Percentiles rank a stretch among this genome's conserved stretches.
phyloP scores from a whole-genome alignment of 1,140 invertebrate genomes.

The Druon quercuslanigerum region DNA sequence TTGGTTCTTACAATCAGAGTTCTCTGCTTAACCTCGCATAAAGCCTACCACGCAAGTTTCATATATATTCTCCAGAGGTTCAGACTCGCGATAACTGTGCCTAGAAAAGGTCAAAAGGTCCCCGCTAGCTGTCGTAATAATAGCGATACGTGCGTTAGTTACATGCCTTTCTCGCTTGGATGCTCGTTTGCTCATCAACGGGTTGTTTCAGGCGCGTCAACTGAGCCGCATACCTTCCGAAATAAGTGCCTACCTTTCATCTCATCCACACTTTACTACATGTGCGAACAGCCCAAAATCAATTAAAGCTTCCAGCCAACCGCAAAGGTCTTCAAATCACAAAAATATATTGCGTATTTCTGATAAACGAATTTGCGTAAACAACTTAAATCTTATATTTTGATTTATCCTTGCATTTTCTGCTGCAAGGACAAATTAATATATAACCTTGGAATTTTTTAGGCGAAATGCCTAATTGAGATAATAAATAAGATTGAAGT shows the following conservation, averaged over 20 bases:
- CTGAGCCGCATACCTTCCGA: not conserved
- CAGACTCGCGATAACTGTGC: not conserved
- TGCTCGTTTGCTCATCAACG: not conserved
- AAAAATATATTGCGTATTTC: no score
- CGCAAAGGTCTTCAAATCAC: no score
- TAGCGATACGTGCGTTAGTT: conserved; percentile 23
- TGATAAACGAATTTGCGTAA: no score
- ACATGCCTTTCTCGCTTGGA: conserved; percentile 14
- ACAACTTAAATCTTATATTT: no score
- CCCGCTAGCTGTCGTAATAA: conserved; percentile 3
- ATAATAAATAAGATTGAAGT: no score
- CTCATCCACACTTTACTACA: no score
- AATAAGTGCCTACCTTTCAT: not conserved
- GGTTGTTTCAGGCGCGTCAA: conserved; percentile 10
- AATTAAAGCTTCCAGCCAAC: no score
- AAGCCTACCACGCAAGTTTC: not conserved
- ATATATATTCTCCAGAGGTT: not conserved
- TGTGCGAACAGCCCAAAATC: no score
- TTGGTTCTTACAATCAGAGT: not conserved
- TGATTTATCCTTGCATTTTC: no score
- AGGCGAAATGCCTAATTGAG: no score
- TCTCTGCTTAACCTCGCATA: not conserved
- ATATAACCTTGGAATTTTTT: no score
- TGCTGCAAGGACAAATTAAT: no score
- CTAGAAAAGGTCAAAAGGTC: conserved; percentile 8